Evolutionary conservation across 2,797 vertebrate genomes (phyloP).

Genomic region (Peromyscus aztecus): DNA sequence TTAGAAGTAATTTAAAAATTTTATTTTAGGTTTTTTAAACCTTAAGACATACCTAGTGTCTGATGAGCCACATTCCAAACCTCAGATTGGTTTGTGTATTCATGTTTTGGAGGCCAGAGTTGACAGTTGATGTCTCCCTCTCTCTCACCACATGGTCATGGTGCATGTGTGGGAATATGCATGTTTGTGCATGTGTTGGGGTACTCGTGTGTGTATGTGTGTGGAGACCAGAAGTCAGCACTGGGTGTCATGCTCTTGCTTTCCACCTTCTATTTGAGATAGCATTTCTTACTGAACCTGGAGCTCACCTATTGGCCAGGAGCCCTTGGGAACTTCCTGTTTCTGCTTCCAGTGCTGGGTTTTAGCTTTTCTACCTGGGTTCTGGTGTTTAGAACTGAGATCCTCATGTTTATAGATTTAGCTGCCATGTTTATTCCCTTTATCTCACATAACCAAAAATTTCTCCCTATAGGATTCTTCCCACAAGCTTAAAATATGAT

Average conservation of each 20-base stretch:
- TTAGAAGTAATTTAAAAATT: too few relatives aligned
- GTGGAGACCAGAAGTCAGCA: neutral
- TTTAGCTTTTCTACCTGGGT: neutral
- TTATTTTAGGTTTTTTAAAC: too few relatives aligned
- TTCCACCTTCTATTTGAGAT: neutral
- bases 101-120: neutral
- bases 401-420: neutral
- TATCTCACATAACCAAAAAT: neutral
- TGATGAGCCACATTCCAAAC: neutral
- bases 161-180: neutral
- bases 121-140: neutral
- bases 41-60: neutral
- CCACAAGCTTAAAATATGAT: neutral
- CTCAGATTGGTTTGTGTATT: neutral
- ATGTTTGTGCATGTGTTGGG: neutral
- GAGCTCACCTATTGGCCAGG: neutral
- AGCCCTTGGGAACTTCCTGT: neutral
- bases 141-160: neutral
- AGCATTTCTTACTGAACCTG: neutral
- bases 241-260: neutral
- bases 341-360: neutral
- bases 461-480: neutral
- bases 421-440: neutral
- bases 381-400: neutral
- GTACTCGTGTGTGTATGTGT: neutral